A percentile compares a stretch with the other conserved stretches of the same genome.
phyloP scores from a whole-genome alignment of 2,113 vertebrate species.

The Oplegnathus fasciatus region DNA sequence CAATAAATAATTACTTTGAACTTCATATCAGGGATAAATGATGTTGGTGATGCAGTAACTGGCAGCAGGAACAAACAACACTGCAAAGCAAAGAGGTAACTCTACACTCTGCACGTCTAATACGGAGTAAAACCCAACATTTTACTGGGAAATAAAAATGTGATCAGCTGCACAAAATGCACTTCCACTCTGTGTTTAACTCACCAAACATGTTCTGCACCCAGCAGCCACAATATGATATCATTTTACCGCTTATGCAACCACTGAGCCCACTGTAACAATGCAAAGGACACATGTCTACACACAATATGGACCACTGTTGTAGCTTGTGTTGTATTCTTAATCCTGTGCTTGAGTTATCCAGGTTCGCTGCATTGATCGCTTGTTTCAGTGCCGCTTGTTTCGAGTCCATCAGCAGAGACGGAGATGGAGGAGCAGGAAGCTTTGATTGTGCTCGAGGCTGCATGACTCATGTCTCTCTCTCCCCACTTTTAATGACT shows the following conservation, averaged over 20 bases:
- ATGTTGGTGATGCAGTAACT: not conserved
- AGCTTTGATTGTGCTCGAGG: conserved; percentile 65
- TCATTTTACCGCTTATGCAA: conserved; percentile 8
- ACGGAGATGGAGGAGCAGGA: conserved; percentile 55
- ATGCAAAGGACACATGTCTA: conserved; percentile 8
- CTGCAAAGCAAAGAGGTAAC: not conserved
- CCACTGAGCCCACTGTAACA: not conserved
- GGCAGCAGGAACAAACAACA: not conserved
- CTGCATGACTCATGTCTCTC: conserved; percentile 74
- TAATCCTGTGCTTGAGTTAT: conserved; percentile 25
- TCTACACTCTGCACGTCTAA: not conserved
- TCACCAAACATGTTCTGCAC: not conserved
- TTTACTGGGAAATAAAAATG: not conserved
- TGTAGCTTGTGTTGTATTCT: not conserved
- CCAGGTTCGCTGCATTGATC: conserved; percentile 36
- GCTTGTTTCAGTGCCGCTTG: conserved; percentile 19
- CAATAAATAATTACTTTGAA: not conserved
- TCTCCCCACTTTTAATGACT: conserved; percentile 59
- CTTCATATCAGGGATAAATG: not conserved
- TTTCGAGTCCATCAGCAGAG: conserved; percentile 38
- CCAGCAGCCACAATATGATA: not conserved
- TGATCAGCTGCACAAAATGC: not conserved
- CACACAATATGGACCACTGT: not conserved
- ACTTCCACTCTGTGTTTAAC: not conserved
- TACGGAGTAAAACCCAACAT: not conserved